Evolutionary conservation across 1,140 invertebrate genomes (phyloP).

Genomic region (Drosophila bocki): DNA sequence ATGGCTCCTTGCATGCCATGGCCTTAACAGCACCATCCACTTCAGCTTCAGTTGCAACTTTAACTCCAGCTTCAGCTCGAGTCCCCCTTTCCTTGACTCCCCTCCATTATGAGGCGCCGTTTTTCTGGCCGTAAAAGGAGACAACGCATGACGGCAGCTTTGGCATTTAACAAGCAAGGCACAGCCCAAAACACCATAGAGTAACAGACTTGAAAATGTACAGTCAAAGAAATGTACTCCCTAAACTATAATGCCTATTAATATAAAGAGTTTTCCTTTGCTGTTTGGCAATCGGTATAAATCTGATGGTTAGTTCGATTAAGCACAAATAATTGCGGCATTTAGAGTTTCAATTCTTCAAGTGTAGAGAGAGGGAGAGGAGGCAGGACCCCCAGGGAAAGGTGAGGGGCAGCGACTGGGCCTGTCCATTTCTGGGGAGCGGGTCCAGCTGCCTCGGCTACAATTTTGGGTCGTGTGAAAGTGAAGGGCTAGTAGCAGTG

Average conservation of each 20-base stretch:
- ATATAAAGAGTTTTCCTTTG: not conserved
- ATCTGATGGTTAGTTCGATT: not conserved
- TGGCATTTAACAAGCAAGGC: conserved; percentile 61
- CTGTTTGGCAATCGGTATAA: not conserved
- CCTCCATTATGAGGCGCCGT: conserved; percentile 50
- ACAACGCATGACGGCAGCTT: conserved; percentile 62
- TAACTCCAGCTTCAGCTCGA: conserved; percentile 11
- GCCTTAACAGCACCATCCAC: conserved; percentile 38
- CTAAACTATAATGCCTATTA: not conserved
- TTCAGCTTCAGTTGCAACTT: conserved; percentile 33
- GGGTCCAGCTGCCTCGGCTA: not conserved
- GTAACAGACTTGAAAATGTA: not conserved
- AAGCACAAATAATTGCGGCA: not conserved
- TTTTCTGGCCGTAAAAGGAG: conserved; percentile 66
- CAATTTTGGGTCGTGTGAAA: conserved; percentile 54
- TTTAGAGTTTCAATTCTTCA: not conserved
- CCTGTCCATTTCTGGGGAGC: conserved; percentile 42
- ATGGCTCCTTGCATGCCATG: conserved; percentile 27
- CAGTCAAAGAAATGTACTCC: conserved; percentile 11
- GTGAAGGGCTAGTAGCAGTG: conserved; percentile 65
- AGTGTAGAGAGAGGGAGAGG: conserved; percentile 9
- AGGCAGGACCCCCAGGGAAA: conserved; percentile 5
- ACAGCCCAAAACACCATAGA: conserved; percentile 15
- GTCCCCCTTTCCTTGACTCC: not conserved
- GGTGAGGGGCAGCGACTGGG: conserved; percentile 26